A percentile compares a stretch with the other conserved stretches of the same genome.
phyloP scores from a whole-genome alignment of 2,113 vertebrate species.

The Epinephelus cyanopodus region DNA sequence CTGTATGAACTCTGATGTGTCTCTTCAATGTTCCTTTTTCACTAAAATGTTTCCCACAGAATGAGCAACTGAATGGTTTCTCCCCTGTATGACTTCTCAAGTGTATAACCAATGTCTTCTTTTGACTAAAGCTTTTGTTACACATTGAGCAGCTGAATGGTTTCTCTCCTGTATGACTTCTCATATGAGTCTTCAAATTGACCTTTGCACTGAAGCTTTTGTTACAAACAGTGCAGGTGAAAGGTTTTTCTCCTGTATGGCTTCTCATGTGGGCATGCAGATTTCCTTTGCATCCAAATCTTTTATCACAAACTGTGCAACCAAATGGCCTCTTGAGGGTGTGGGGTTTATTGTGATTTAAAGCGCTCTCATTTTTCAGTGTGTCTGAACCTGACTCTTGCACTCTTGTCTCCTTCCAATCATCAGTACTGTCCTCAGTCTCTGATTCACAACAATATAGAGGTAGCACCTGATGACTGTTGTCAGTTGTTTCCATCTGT shows the following conservation, averaged over 20 bases:
- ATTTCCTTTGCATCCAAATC: conserved; percentile 22
- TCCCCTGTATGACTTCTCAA: conserved; percentile 24
- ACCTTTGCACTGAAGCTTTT: conserved; percentile 19
- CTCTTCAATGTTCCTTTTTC: conserved; percentile 4
- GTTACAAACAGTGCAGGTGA: conserved; percentile 1
- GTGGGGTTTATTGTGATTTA: not conserved
- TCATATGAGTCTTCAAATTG: conserved; percentile 9
- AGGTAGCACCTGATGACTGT: not conserved
- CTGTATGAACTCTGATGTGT: conserved; percentile 11
- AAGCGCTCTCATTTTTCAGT: not conserved
- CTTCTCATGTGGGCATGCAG: conserved; percentile 11
- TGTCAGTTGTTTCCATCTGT: not conserved
- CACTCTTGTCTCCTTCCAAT: not conserved
- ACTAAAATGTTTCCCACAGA: conserved; percentile 13
- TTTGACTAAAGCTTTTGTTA: conserved; percentile 15
- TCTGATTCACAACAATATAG: not conserved
- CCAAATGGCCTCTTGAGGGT: not conserved
- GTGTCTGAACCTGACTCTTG: not conserved
- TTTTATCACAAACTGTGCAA: conserved; percentile 24
- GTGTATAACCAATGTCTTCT: conserved; percentile 20
- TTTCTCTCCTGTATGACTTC: conserved; percentile 25
- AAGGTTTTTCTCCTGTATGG: conserved; percentile 2
- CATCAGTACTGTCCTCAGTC: conserved; percentile 20
- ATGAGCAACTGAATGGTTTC: not conserved
- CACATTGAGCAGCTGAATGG: conserved; percentile 17